Conservation (phyloP, 1,140 invertebrate genomes). For the Portunus trituberculatus region DNA sequence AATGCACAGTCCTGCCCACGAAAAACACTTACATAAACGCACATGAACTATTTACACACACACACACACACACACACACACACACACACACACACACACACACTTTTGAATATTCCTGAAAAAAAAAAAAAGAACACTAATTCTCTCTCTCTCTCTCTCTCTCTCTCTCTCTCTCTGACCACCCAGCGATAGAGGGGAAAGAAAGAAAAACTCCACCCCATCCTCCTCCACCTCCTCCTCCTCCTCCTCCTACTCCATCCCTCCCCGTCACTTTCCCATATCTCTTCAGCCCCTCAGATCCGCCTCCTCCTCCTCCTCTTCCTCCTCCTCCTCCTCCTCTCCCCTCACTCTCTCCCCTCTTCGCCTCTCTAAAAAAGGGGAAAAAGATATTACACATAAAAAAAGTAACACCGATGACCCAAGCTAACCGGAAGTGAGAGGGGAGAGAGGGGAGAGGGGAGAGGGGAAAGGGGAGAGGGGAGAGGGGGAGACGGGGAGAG, state of each 20-base stretch:
- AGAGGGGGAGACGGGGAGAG: background rate
- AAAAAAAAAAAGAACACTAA: background rate
- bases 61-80: slow-evolving; percentile 20
- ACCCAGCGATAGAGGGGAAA: background rate
- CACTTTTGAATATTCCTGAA: background rate
- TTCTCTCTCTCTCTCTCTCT: background rate
- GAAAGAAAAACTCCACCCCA: background rate
- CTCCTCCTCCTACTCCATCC: background rate
- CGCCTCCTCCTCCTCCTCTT: background rate
- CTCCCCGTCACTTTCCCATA: background rate
- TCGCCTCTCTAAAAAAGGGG: background rate
- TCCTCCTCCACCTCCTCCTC: too few species aligned
- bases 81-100: slow-evolving; percentile 20
- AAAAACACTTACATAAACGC: slow-evolving; percentile 23
- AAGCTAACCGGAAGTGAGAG: too few species aligned
- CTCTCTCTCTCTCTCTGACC: background rate
- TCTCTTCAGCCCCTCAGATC: background rate
- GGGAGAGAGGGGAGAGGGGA: too few species aligned
- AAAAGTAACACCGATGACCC: too few species aligned
- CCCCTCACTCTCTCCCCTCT: background rate
- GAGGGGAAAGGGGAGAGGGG: background rate
- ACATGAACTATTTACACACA: background rate
- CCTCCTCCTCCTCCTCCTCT: background rate
- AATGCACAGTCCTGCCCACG: background rate
- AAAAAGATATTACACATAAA: too few species aligned